Percentiles rank a stretch among this genome's conserved stretches.
phyloP scores from a whole-genome alignment of 2,797 vertebrate genomes.

The Knipowitschia caucasica region DNA sequence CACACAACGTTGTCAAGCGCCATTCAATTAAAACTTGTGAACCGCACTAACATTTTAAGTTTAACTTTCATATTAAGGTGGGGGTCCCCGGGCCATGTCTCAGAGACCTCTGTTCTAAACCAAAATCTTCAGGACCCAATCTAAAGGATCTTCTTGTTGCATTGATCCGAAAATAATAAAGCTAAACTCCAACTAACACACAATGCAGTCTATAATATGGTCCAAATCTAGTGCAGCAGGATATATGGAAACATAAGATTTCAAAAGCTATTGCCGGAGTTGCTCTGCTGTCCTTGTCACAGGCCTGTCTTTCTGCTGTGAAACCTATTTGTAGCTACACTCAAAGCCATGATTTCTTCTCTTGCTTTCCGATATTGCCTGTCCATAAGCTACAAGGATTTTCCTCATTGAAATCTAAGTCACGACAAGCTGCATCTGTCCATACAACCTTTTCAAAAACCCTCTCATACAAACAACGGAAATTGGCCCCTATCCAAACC shows the following conservation, averaged over 20 bases:
- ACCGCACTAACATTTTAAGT: too few relatives aligned
- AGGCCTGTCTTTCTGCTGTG: background rate
- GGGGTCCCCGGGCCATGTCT: too few relatives aligned
- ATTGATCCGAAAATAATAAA: background rate
- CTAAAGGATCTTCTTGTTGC: too few relatives aligned
- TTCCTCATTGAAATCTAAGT: constrained; percentile 55
- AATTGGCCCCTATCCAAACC: constrained; percentile 73
- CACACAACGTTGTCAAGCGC: too few relatives aligned
- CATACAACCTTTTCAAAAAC: constrained; percentile 62
- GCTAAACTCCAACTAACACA: background rate
- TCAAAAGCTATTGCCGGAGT: background rate
- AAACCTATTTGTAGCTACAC: constrained; percentile 7
- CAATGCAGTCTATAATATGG: background rate
- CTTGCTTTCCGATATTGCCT: background rate
- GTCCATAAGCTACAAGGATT: constrained; percentile 20
- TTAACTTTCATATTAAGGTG: too few relatives aligned
- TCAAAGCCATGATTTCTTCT: constrained; percentile 13
- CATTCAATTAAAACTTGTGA: too few relatives aligned
- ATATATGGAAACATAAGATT: background rate
- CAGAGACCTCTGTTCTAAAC: too few relatives aligned
- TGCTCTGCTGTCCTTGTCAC: background rate
- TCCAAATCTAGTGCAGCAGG: background rate
- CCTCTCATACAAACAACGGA: constrained; percentile 65
- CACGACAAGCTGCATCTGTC: constrained; percentile 59
- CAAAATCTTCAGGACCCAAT: too few relatives aligned